Base-by-base conservation (phyloP, 2,888 invertebrate species). In the Ecliptopera silaceata region DNA sequence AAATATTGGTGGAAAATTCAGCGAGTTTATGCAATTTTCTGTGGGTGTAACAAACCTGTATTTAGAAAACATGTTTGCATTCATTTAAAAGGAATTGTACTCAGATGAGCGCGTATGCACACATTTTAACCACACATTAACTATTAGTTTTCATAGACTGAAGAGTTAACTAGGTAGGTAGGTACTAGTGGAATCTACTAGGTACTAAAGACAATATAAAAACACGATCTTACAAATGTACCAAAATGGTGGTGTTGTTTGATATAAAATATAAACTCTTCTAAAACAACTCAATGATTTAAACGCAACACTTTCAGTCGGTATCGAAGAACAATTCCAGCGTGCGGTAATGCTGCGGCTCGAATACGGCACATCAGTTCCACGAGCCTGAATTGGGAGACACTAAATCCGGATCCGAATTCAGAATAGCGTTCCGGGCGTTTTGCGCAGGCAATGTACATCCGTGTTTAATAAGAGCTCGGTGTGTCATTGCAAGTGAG, bases 401-500 rank as follows among this genome's bases (percentile, higher is more conserved):
- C 52, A 52, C 60, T 55, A 58, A 63, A 63, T 58, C 57, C 56
- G 58, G 56, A 59, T 59, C 50, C 58, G 61, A 59, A 61, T 61
- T 59, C 15, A 46, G 56, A 59, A 63, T 61, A 46, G 38, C 50
- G 56, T 59, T 58, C 53, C 51, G 56, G 53, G 48, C 44, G 53
- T 57, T 61, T 63, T 52, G 48, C 48, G 45, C 47, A 20, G 49
- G 43, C 49, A 44, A 47, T 60, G 57, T 63, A 67, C 65, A 65
- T 66, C 64, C 64, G 63, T 76, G 74, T 79, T 79, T 78, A 79
- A 80, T 80, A 84, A 79, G 77, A 81, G 76, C 63, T 73, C 66
- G 70, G 68, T 66, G 75, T 67, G 75, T 68, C 71, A 71, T 74
- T 74, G 78, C 75, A 77, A 70, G 62, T 69, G 68, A 68, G 69